Evolutionary conservation across 64 coral and sea anemone species (phyloP).

Genomic region (Cladopsammia gracilis): DNA sequence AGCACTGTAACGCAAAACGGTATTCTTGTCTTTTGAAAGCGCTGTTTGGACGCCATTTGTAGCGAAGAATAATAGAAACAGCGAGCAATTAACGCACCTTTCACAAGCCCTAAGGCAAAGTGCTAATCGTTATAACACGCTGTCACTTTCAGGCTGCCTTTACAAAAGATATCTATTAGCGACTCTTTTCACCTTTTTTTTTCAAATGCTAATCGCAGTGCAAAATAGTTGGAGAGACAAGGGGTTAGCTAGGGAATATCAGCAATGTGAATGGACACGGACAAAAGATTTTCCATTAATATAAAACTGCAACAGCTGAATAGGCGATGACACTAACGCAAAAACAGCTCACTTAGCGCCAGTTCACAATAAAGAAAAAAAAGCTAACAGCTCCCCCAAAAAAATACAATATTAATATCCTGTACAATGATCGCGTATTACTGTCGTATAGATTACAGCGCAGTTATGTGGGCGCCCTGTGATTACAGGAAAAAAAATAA

Average conservation of each 20-base stretch:
- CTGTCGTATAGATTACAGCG: slow-evolving; percentile 32
- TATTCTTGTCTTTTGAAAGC: slow-evolving; percentile 21
- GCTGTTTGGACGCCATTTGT: slow-evolving; percentile 36
- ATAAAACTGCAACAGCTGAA: slow-evolving; percentile 64
- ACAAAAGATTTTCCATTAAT: slow-evolving; percentile 55
- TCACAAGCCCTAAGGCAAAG: slow-evolving; percentile 44
- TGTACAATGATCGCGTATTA: not conserved
- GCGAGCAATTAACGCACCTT: slow-evolving; percentile 51
- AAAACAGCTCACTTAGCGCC: slow-evolving; percentile 20
- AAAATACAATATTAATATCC: slow-evolving; percentile 7
- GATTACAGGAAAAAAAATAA: not conserved
- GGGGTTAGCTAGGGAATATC: not conserved
- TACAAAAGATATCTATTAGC: slow-evolving; percentile 41
- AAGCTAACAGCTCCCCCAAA: not conserved
- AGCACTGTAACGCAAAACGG: slow-evolving; percentile 43
- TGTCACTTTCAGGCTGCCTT: slow-evolving; percentile 53
- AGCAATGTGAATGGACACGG: slow-evolving; percentile 34
- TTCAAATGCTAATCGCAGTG: slow-evolving; percentile 56
- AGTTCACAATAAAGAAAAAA: not conserved
- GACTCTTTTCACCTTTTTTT: slow-evolving; percentile 24
- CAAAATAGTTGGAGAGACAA: slow-evolving; percentile 27
- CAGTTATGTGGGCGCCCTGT: no score
- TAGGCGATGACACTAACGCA: not conserved
- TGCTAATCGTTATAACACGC: slow-evolving; percentile 67
- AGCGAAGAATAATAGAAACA: slow-evolving; percentile 15